phyloP scores from a whole-genome alignment of 1,140 invertebrate genomes.

The Ylistrum balloti region DNA sequence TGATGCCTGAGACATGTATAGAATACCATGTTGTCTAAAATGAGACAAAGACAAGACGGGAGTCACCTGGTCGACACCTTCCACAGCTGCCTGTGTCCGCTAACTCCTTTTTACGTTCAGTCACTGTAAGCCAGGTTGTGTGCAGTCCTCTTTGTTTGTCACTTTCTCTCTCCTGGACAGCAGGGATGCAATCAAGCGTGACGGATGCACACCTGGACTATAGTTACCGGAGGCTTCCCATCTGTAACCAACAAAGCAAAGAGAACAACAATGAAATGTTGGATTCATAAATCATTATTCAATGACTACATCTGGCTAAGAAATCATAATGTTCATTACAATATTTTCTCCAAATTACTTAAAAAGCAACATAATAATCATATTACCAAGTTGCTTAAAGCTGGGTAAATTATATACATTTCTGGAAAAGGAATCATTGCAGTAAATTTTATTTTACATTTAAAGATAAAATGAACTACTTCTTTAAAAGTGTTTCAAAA shows the following conservation, averaged over 20 bases:
- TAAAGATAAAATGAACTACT: no score
- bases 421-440: no score
- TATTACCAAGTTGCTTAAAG: no score
- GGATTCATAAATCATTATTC: constrained; percentile 22
- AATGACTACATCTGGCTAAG: not conserved
- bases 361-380: no score
- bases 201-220: constrained; percentile 3
- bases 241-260: constrained; percentile 18
- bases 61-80: not conserved
- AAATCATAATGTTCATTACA: not conserved
- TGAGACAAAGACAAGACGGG: not conserved
- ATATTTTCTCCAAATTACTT: no score
- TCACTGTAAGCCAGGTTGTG: not conserved
- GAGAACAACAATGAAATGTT: constrained; percentile 21
- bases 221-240: constrained; percentile 31
- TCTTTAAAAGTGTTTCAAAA: no score
- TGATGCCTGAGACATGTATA: constrained; percentile 12
- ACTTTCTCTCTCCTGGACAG: not conserved
- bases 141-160: constrained; percentile 25
- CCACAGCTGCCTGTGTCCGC: not conserved
- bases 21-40: not conserved
- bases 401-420: no score
- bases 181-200: not conserved
- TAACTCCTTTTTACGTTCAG: not conserved
- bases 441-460: no score